Evolutionary conservation across 2,888 invertebrate species (phyloP), one percentile per base, ranked within the genome.

Genomic region (Eupithecia inturbata): DNA sequence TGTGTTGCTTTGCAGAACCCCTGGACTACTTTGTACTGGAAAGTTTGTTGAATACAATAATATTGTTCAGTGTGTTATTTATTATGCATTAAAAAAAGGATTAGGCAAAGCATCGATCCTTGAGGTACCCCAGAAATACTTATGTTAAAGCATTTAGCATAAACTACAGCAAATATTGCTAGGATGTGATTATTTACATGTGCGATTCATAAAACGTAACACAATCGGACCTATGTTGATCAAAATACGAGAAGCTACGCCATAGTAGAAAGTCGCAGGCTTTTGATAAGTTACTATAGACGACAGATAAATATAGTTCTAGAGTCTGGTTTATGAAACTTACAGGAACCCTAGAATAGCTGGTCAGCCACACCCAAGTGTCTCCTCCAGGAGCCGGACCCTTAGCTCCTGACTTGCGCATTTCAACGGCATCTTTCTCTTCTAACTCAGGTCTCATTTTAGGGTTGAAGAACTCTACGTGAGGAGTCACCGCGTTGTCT

Each of bases 301-400:
- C 49, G 22, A 22, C 49, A 22, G 10, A 49, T 10, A 49, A 1
- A 10, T n/a, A 19, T 2, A 2, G 1, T 22, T 57, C 12, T 26
- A 9, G 2, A 3, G 10, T 22, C 22, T 22, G 3, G 49, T 60
- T 31, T 64, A 36, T 26, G 28, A 4, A 0, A 70, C 92, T 88
- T 80, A 97, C 97, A 85, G 98, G 97, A 81, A 98, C 97, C 81
- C 98, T 96, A 49, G 98, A 97, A 84, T 97, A 97, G 78, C 97
- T 97, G 72, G 98, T 97, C 79, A 98, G 90, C 97, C 98, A 98
- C 79, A 98, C 96, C 97, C 97, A 97, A 33, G 96, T 96, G 81
- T 97, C 97, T 2, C 96, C 97, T 0, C 96, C 97, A 1, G 96
- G 96, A 0, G 96, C 96, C 0, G 96, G 95, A 0, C 96, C 96